These are phyloP conservation scores for Pedionomus torquatus DNA, from an alignment of 2,113 vertebrate genomes.

Conservation along the genomic window DNA sequence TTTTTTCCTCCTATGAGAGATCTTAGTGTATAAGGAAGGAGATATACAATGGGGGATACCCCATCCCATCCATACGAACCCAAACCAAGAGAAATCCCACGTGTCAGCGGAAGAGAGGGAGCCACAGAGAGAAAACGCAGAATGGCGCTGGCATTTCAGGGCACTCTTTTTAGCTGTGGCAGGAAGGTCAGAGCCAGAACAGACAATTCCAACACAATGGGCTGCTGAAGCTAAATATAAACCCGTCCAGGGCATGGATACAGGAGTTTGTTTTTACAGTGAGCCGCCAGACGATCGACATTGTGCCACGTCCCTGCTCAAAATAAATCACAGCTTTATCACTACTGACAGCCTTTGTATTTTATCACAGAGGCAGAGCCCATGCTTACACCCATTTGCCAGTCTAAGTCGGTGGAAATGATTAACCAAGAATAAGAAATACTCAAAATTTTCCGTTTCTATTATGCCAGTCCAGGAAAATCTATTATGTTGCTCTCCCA, in stretches of 20 bases:
- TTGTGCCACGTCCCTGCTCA: background rate
- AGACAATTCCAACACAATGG: constrained; percentile 40
- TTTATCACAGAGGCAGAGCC: constrained; percentile 7
- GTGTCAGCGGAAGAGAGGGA: background rate
- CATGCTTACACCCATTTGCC: background rate
- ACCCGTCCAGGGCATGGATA: background rate
- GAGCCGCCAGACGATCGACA: background rate
- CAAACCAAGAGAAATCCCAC: background rate
- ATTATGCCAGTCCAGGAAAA: constrained; percentile 5
- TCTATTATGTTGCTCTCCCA: background rate
- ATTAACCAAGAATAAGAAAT: background rate
- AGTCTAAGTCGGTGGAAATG: background rate
- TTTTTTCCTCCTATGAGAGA: background rate
- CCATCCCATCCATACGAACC: background rate
- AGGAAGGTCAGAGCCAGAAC: constrained; percentile 57
- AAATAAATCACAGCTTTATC: constrained; percentile 34
- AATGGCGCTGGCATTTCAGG: background rate
- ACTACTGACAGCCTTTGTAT: constrained; percentile 13
- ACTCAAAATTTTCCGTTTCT: background rate
- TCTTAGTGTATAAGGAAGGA: background rate
- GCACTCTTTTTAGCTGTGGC: background rate
- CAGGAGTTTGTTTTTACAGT: constrained; percentile 46
- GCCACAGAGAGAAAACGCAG: background rate
- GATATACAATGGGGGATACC: background rate
- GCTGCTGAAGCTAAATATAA: constrained; percentile 28